Conservation (phyloP, 2,888 invertebrate genomes). For the Oscheius sp. region DNA sequence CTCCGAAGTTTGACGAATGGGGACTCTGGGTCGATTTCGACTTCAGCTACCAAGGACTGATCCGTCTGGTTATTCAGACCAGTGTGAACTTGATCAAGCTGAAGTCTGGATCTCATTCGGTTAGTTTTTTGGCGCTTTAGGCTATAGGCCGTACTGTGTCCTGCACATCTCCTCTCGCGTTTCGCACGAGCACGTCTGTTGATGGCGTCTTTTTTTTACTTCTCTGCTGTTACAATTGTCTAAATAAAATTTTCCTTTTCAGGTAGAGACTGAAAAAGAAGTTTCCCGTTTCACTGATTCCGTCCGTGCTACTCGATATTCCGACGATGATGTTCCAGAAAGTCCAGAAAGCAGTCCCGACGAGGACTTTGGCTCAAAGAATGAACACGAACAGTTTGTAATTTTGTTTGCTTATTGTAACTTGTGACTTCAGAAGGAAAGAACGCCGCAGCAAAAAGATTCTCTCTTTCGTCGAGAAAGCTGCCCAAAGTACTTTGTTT, state of each 20-base stretch:
- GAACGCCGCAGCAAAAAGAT: constrained; percentile 78
- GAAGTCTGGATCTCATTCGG: constrained; percentile 49
- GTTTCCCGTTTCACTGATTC: constrained; percentile 51
- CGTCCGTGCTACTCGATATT: constrained; percentile 50
- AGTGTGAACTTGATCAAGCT: constrained; percentile 86
- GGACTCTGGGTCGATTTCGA: constrained; percentile 91
- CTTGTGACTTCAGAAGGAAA: constrained; percentile 37
- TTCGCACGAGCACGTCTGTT: too few species aligned
- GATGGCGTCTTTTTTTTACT: too few species aligned
- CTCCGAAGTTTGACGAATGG: constrained; percentile 82
- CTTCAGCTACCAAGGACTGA: constrained; percentile 78
- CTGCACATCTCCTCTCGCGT: too few species aligned
- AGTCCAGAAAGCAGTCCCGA: constrained; percentile 70
- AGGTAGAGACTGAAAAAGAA: constrained; percentile 47
- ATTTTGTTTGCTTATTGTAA: background rate
- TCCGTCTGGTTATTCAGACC: constrained; percentile 86
- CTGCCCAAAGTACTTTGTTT: constrained; percentile 87
- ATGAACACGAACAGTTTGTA: constrained; percentile 44
- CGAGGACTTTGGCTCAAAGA: constrained; percentile 70
- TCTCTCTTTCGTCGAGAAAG: constrained; percentile 85
- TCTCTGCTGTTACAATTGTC: too few species aligned
- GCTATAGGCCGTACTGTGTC: background rate
- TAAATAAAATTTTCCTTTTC: constrained; percentile 3
- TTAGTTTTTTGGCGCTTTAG: background rate
- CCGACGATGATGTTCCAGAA: constrained; percentile 67